phyloP scores from a whole-genome alignment of 2,113 vertebrate genomes.

The Phylloscopus whistleri region DNA sequence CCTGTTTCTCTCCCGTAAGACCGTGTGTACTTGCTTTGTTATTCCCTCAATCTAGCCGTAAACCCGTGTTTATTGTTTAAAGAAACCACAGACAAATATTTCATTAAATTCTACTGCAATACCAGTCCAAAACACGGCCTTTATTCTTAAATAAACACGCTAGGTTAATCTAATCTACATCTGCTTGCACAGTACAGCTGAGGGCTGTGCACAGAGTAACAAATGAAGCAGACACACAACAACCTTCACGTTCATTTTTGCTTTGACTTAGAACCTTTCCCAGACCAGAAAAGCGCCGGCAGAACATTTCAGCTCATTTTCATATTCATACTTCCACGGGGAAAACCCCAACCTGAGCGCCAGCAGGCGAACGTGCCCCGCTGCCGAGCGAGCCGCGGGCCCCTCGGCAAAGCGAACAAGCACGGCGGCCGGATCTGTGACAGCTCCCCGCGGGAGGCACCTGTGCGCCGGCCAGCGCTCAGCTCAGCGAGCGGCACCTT shows the following conservation, averaged over 20 bases:
- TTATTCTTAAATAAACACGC: background rate
- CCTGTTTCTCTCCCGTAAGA: background rate
- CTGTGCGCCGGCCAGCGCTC: background rate
- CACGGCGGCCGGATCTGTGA: fast-evolving
- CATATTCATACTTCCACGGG: background rate
- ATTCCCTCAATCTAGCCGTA: background rate
- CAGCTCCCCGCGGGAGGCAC: background rate
- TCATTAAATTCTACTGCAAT: background rate
- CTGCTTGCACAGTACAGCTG: background rate
- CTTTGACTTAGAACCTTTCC: background rate
- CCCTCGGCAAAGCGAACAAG: fast-evolving
- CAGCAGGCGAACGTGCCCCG: background rate
- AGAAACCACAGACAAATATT: background rate
- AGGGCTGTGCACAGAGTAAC: background rate
- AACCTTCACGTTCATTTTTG: background rate
- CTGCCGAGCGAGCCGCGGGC: background rate
- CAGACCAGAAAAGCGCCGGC: background rate
- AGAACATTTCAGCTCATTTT: background rate
- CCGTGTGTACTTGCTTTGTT: background rate
- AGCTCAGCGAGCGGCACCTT: background rate
- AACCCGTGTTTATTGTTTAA: background rate
- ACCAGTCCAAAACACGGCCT: background rate
- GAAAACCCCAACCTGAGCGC: background rate
- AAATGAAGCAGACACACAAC: background rate
- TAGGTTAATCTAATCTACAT: background rate